Base-by-base conservation (phyloP, 2,888 invertebrate genomes). In the Fragum sueziense region DNA sequence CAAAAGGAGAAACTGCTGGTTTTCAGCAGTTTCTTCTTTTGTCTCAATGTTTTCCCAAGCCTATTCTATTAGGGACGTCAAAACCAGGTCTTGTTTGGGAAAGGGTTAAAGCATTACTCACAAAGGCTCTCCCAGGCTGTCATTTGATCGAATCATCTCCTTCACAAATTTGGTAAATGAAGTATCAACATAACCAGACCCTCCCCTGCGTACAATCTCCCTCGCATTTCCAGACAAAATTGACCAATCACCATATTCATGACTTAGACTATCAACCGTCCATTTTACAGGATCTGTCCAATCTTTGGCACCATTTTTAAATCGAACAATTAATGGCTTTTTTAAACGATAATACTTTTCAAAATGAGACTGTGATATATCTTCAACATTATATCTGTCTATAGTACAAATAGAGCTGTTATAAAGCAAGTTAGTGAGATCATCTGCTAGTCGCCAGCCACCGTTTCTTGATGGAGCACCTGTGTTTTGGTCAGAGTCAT, bases 201-300 rank as follows among this genome's bases (percentile, higher is more conserved):
- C 91, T 14, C 91, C 91, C 33, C 82, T 76, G 6, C 90, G 85
- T 2, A 91, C 90, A 61, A 91, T 90, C 71, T 91, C 91, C 34
- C 88, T 74, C 4, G 90, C 88, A 68, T 87, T 88, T 3, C 91
- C 91, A 17, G 88, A 86, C 51, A 81, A 61, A 1, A 91, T 82
- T 17, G 77, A 74, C 89, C 89, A 89, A 31, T 89, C 71, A 17
- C 90, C 90, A 76, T 91, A 91, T 33, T 87, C 84, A 47, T 65
- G 73, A 59, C 85, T 88, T 41, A 90, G 76, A 54, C 78, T 83
- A 9, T 75, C 41, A 25, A 88, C 65, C 3, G 89, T 87, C 91
- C 91, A 91, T 57, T 80, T 79, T 1, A 59, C 67, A 1, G 88
- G 86, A n/a, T 86, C 77, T 6, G 90, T 90, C 91, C 91, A 91